Percentiles rank a stretch among this genome's conserved stretches.
Evolutionary conservation across 1,140 invertebrate genomes (phyloP).

Genomic region (Arion vulgaris): DNA sequence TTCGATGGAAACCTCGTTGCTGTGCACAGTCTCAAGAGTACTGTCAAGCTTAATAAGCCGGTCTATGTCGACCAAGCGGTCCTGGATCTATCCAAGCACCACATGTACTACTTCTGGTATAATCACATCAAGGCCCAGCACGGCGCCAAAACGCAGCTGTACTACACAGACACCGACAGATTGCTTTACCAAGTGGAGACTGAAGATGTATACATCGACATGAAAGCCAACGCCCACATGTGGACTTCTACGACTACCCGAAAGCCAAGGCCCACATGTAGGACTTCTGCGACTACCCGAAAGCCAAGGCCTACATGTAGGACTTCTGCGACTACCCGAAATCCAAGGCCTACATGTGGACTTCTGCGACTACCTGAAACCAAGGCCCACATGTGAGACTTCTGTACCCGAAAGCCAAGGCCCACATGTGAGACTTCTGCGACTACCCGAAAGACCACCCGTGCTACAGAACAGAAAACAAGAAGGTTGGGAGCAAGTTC

Average conservation of each 20-base stretch:
- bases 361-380: neutral
- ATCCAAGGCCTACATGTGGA: too few species aligned
- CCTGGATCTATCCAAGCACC: slow-evolving; percentile 53
- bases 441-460: slow-evolving; percentile 38
- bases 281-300: slow-evolving; percentile 25
- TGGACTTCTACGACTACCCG: slow-evolving; percentile 18
- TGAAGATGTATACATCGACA: slow-evolving; percentile 55
- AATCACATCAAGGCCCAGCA: slow-evolving; percentile 50
- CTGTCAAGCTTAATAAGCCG: slow-evolving; percentile 50
- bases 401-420: too few species aligned
- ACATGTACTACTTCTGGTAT: slow-evolving; percentile 65
- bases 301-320: too few species aligned
- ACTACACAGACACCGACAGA: slow-evolving; percentile 72
- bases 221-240: slow-evolving; percentile 45
- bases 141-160: slow-evolving; percentile 50
- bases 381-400: too few species aligned
- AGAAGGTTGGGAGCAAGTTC: slow-evolving; percentile 73
- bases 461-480: slow-evolving; percentile 56
- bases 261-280: slow-evolving; percentile 16
- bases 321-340: too few species aligned
- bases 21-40: slow-evolving; percentile 46
- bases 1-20: slow-evolving; percentile 58
- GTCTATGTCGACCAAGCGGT: slow-evolving; percentile 54
- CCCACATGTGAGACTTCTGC: too few species aligned
- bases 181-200: slow-evolving; percentile 69